Evolutionary conservation across 2,797 vertebrate genomes (phyloP).

Genomic region (Periparus ater): DNA sequence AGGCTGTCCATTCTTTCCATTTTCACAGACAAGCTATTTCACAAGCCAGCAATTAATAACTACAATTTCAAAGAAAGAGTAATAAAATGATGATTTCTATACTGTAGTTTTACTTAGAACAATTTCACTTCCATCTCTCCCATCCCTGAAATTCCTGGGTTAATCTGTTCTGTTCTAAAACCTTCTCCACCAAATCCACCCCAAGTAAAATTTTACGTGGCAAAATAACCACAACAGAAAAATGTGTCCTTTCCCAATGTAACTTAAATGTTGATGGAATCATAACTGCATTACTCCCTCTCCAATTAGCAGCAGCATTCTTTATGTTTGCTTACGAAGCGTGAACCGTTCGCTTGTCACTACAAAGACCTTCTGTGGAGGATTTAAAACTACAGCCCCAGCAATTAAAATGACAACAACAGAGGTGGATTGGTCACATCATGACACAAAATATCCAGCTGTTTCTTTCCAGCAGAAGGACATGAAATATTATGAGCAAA

Average conservation of each 20-base stretch:
- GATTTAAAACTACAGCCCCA: constrained; percentile 52
- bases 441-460: constrained; percentile 48
- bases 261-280: constrained; percentile 59
- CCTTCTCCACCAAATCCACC: background rate
- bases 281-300: constrained; percentile 53
- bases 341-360: constrained; percentile 47
- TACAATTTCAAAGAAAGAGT: background rate
- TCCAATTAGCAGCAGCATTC: constrained; percentile 59
- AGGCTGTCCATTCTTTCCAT: background rate
- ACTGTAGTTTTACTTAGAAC: background rate
- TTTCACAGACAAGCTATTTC: background rate
- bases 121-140: background rate
- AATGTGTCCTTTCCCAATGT: constrained; percentile 18
- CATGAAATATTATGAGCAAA: background rate
- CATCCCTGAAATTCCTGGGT: background rate
- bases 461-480: background rate
- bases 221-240: background rate
- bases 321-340: constrained; percentile 63
- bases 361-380: constrained; percentile 67
- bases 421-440: constrained; percentile 59
- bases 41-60: background rate
- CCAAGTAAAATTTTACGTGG: background rate
- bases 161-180: background rate
- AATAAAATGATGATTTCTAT: background rate
- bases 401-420: constrained; percentile 65